These are phyloP conservation scores for Campoletis raptor DNA, from an alignment of 2,888 invertebrate species.

Conservation along the genomic window DNA sequence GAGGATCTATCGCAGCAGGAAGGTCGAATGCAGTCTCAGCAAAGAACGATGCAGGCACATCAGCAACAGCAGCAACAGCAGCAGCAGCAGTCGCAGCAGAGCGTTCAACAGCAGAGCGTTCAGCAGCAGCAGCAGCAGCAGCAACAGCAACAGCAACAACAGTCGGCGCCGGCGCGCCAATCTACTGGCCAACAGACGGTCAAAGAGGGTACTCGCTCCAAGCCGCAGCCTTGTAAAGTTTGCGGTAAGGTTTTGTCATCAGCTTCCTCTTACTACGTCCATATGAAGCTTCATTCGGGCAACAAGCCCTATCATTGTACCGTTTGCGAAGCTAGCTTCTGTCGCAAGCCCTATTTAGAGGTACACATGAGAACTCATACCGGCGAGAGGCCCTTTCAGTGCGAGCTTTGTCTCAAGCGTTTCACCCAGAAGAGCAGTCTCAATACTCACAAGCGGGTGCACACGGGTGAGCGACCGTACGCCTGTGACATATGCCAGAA, in stretches of 20 bases:
- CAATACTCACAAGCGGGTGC: conserved; percentile 93
- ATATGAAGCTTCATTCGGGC: conserved; percentile 93
- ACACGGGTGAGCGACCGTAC: conserved; percentile 92
- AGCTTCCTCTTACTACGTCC: conserved; percentile 92
- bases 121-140: conserved; percentile 83
- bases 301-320: conserved; percentile 93
- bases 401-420: conserved; percentile 90
- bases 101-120: conserved; percentile 65
- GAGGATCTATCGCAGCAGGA: conserved; percentile 84
- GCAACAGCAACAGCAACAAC: conserved; percentile 69
- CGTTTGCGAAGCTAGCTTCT: conserved; percentile 92
- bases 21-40: conserved; percentile 83
- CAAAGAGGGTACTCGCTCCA: conserved; percentile 86
- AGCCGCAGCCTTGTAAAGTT: conserved; percentile 92
- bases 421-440: conserved; percentile 93
- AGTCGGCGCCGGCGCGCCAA: conserved; percentile 78
- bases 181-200: conserved; percentile 82
- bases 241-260: conserved; percentile 92
- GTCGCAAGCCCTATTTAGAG: conserved; percentile 92
- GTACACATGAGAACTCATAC: conserved; percentile 94
- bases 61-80: conserved; percentile 84
- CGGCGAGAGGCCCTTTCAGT: conserved; percentile 91
- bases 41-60: conserved; percentile 75
- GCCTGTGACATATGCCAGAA: conserved; percentile 93
- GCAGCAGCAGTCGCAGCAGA: conserved; percentile 73